Conservation (phyloP, 2,888 invertebrate species). For the Dorcus parallelipipedus region DNA sequence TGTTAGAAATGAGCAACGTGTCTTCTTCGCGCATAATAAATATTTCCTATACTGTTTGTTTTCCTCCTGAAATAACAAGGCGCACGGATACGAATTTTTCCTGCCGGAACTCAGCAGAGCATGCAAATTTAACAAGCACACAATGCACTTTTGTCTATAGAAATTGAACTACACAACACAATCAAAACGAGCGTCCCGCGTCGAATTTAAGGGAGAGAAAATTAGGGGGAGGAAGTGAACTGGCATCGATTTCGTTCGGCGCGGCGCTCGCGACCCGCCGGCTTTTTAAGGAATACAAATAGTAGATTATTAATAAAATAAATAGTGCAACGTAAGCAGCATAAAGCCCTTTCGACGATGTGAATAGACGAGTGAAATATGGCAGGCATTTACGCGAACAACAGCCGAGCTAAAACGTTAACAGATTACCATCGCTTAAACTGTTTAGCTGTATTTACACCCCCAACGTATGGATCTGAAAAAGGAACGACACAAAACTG, state of each 20-base stretch:
- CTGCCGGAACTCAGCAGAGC: not conserved
- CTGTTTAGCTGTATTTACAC: too few relatives aligned
- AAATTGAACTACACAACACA: not conserved
- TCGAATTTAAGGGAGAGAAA: not conserved
- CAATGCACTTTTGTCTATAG: constrained; percentile 1
- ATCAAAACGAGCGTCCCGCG: not conserved
- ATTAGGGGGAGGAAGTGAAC: not conserved
- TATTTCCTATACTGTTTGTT: not conserved
- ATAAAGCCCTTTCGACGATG: not conserved
- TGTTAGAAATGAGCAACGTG: not conserved
- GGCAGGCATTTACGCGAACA: not conserved
- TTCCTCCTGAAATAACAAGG: not conserved
- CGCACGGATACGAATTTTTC: not conserved
- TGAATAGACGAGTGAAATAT: not conserved
- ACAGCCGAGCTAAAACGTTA: not conserved
- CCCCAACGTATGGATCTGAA: too few relatives aligned
- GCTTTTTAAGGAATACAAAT: not conserved
- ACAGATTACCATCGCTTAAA: not conserved
- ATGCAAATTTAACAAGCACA: not conserved
- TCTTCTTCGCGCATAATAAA: not conserved
- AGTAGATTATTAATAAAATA: not conserved
- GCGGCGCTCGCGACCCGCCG: not conserved
- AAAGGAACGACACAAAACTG: too few relatives aligned
- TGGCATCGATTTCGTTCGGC: not conserved
- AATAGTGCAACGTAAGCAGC: not conserved